Conservation (phyloP, 1,140 invertebrate genomes). For the Drusus annulatus region DNA sequence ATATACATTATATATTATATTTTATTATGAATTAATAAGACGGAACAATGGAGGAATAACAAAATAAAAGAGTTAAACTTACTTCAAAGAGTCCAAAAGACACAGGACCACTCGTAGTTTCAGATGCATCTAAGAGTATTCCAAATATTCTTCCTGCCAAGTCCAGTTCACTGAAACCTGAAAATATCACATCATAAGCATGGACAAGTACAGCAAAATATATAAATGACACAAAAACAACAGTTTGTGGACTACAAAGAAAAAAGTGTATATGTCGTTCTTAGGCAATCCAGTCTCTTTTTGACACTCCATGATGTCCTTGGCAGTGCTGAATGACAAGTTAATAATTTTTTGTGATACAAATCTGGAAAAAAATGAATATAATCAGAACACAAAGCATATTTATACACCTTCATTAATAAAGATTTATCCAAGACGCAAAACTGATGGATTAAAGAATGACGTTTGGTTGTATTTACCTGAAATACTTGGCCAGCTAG, state of each 20-base stretch:
- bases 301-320: constrained; percentile 13
- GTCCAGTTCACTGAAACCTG: constrained; percentile 8
- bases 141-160: constrained; percentile 35
- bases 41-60: too few species aligned
- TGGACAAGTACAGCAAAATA: too few species aligned
- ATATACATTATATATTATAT: too few species aligned
- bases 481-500: not conserved
- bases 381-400: too few species aligned
- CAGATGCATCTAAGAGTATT: constrained; percentile 32
- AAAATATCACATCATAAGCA: not conserved
- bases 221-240: too few species aligned
- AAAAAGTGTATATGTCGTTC: not conserved
- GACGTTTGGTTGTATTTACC: not conserved
- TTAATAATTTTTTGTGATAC: constrained; percentile 30
- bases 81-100: constrained; percentile 31
- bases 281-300: constrained; percentile 39
- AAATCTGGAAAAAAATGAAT: constrained; percentile 23
- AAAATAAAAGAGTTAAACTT: too few species aligned
- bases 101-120: constrained; percentile 35
- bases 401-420: too few species aligned
- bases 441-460: too few species aligned
- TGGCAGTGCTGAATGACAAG: not conserved
- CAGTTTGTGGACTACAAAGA: too few species aligned
- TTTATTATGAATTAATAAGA: too few species aligned
- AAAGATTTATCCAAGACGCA: too few species aligned